Conservation (phyloP, 2,797 vertebrate species). For the Rallus crepitans region DNA sequence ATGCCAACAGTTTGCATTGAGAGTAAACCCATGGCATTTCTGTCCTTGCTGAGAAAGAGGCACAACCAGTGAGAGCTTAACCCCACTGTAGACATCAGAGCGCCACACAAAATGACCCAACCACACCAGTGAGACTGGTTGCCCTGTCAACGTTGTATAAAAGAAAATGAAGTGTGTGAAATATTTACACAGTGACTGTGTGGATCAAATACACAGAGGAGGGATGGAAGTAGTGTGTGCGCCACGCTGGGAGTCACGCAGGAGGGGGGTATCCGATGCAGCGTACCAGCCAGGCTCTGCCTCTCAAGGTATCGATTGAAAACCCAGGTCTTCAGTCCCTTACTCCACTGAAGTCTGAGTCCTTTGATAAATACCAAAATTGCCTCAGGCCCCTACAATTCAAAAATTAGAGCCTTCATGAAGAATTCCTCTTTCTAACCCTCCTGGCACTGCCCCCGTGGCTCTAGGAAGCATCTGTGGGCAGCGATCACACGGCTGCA, state of each 20-base stretch:
- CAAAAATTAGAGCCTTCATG: neutral
- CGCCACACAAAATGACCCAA: neutral
- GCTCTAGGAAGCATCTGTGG: neutral
- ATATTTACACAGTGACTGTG: neutral
- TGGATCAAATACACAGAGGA: neutral
- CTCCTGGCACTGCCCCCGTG: neutral
- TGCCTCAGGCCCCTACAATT: neutral
- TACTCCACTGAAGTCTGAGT: neutral
- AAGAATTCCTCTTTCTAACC: neutral
- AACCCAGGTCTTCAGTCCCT: neutral
- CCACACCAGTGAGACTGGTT: neutral
- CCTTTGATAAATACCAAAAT: neutral
- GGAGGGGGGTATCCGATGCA: too few relatives aligned
- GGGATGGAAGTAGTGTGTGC: neutral
- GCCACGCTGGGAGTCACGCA: rapidly evolving
- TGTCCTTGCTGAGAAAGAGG: neutral
- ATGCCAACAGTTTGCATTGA: neutral
- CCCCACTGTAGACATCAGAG: neutral
- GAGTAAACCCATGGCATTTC: neutral
- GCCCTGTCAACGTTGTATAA: neutral
- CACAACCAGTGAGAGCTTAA: neutral
- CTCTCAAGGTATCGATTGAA: neutral
- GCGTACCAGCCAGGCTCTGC: neutral
- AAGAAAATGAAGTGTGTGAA: neutral
- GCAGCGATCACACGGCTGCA: neutral